These are phyloP conservation scores for Stegastes partitus DNA, from an alignment of 2,113 vertebrate species.

Conservation along the genomic window DNA sequence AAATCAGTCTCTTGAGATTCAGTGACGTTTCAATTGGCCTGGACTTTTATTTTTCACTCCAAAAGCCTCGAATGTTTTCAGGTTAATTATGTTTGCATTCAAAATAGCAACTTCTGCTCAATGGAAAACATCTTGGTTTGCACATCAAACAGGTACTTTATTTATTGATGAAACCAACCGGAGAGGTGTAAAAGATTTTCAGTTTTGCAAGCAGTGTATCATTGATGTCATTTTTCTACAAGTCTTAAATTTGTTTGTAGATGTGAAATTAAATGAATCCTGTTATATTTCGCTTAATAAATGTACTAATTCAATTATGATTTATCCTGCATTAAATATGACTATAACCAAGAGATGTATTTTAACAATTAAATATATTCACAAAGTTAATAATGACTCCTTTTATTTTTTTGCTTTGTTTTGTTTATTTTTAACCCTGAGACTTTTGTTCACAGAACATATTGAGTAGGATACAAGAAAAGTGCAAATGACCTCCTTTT, in stretches of 20 bases:
- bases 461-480: slow-evolving; percentile 28
- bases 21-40: background rate
- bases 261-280: slow-evolving; percentile 32
- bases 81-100: background rate
- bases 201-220: slow-evolving; percentile 1
- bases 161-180: slow-evolving; percentile 5
- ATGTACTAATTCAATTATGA: slow-evolving; percentile 40
- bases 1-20: background rate
- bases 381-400: slow-evolving; percentile 23
- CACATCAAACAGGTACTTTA: slow-evolving; percentile 15
- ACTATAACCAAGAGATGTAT: slow-evolving; percentile 61
- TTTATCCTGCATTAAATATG: slow-evolving; percentile 31
- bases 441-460: slow-evolving; percentile 58
- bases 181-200: slow-evolving; percentile 6
- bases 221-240: slow-evolving; percentile 53
- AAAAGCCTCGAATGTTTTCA: slow-evolving; percentile 9
- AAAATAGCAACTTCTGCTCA: slow-evolving; percentile 6
- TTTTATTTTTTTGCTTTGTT: slow-evolving; percentile 11
- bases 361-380: slow-evolving; percentile 76
- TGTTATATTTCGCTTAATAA: slow-evolving; percentile 34
- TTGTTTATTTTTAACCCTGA: slow-evolving; percentile 65
- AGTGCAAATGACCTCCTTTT: slow-evolving; percentile 24
- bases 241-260: slow-evolving; percentile 20
- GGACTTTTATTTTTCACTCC: background rate
- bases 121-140: background rate